phyloP scores from a whole-genome alignment of 2,888 invertebrate genomes.

The Phlogophora meticulosa region DNA sequence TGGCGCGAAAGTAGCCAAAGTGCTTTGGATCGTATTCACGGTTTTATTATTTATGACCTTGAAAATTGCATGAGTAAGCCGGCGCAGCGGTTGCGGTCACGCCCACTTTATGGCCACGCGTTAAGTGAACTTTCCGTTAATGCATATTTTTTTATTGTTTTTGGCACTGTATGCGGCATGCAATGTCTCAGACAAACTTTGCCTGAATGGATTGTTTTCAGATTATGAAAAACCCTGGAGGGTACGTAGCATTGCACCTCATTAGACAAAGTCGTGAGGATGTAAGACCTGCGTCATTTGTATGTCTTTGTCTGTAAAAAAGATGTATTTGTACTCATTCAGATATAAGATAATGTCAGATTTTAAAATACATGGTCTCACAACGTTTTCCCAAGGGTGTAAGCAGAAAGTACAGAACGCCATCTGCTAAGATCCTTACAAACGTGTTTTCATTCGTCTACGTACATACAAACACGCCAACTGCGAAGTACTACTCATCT shows the following conservation, averaged over 20 bases:
- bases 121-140: conserved; percentile 85
- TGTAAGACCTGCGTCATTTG: too few species aligned
- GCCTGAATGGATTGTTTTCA: conserved; percentile 32
- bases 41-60: conserved; percentile 90
- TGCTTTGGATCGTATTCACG: conserved; percentile 88
- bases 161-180: conserved; percentile 73
- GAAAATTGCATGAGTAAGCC: conserved; percentile 90
- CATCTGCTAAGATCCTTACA: too few species aligned
- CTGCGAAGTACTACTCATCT: too few species aligned
- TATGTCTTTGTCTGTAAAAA: background rate
- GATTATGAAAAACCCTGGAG: conserved; percentile 1
- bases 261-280: background rate
- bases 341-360: too few species aligned
- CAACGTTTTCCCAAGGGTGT: too few species aligned
- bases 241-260: background rate
- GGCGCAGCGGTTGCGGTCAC: conserved; percentile 88
- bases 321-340: background rate
- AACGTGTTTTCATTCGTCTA: too few species aligned
- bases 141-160: conserved; percentile 80
- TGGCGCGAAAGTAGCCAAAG: conserved; percentile 91
- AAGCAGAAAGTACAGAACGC: too few species aligned
- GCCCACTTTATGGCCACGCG: conserved; percentile 87
- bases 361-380: too few species aligned
- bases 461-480: too few species aligned
- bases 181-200: conserved; percentile 63